Conservation (phyloP, 2,888 invertebrate genomes). For the Megastigmus dorsalis region DNA sequence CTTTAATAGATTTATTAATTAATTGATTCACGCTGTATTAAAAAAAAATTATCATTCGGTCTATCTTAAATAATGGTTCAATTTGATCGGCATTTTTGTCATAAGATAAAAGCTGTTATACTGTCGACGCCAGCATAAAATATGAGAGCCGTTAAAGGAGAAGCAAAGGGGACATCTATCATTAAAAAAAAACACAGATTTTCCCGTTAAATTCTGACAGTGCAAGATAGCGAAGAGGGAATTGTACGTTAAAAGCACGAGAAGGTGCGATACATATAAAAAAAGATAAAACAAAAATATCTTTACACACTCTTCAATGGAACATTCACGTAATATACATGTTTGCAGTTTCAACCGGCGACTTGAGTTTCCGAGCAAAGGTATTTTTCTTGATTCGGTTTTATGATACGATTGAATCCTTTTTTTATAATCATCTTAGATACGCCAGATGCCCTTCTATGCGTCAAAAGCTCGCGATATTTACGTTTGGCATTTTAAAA, state of each 20-base stretch:
- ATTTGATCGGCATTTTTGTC: background rate
- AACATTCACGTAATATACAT: slow-evolving; percentile 61
- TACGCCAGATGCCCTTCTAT: slow-evolving; percentile 42
- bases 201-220: slow-evolving; percentile 6
- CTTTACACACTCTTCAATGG: slow-evolving; percentile 41
- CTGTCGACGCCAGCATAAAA: background rate
- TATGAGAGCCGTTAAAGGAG: background rate
- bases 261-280: background rate
- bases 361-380: slow-evolving; percentile 62
- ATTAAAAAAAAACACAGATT: background rate
- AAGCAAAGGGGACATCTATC: background rate
- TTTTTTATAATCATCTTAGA: slow-evolving; percentile 15
- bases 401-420: slow-evolving; percentile 27
- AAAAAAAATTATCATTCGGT: background rate
- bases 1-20: background rate
- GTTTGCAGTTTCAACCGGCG: slow-evolving; percentile 65
- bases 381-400: slow-evolving; percentile 58
- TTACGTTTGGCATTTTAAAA: background rate
- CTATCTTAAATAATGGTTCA: background rate
- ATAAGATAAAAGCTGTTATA: background rate
- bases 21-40: background rate
- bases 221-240: background rate
- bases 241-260: background rate
- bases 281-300: background rate
- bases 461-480: background rate